Base-by-base conservation (phyloP, 2,113 vertebrate species). In the Canis aureus region DNA sequence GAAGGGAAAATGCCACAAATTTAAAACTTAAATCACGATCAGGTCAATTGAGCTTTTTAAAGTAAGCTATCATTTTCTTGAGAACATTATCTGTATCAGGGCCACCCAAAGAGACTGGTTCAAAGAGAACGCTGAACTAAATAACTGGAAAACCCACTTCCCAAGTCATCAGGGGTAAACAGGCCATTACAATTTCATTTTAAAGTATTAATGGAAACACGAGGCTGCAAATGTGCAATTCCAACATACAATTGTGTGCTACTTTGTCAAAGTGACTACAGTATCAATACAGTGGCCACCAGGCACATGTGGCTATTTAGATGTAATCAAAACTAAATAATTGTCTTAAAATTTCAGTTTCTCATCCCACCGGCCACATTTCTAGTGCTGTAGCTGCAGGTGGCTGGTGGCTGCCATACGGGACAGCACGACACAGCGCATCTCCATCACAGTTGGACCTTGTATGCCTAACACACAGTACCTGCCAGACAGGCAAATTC, bases 21-120 rank as follows among this genome's bases (percentile, higher is more conserved):
- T 74, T 43, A 79, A 78, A 95, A 89, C 55, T 66, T 85, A 96
- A 96, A 67, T 66, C 69, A 71, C n/a, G 29, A 71, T 80, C 69
- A 66, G 80, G 83, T 94, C 74, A 95, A 71, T 1, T 38, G 71
- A 71, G 9, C 67, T 91, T 96, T 97, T 74, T 43, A 88, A 96
- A 97, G 62, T 79, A 88, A 89, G 22, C 59, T 57, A 55, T 23
- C 35, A 35, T 79, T 88, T 95, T 67, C 79, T 95, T 49, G 27
- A 79, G 90, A 96, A 83, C 10, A 71, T 23, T 69, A 64, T 5
- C 11, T 8, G 4, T 60, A 9, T 73, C 32, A 17, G 29, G 51
- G 32, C 69, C 82, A 53, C 2, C 38, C 17, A 6, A 87, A 17
- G 38, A 67, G 29, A 85, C 19, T 66, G 1, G 0, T 20, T 80